Base-by-base conservation (phyloP, 2,113 vertebrate genomes). In the Paratilapia polleni region DNA sequence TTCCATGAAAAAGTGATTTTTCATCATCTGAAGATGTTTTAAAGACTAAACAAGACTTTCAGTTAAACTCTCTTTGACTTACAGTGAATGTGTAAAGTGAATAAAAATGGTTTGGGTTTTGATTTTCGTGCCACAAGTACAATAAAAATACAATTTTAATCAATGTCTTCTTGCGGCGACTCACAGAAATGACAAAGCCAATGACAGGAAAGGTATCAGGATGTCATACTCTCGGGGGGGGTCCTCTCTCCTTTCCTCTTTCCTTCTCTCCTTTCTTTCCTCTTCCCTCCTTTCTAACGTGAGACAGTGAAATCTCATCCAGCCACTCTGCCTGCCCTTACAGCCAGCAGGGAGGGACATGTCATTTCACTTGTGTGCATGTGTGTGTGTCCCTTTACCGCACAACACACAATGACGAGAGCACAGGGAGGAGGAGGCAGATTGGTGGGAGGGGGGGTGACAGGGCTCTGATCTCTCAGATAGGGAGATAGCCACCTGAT, bases 401-500 rank as follows among this genome's bases (percentile, higher is more conserved):
- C 19, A 58, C 82, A 73, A 82, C 88, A 89, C 93, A 94, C 93
- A 94, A 90, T 88, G 93, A 90, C 87, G 76, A 91, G 84, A 91
- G 92, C 86, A 82, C 77, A 80, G 90, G 88, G 86, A 38, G 91
- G 89, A 31, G 28, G 28, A 31, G 80, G 90, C 47, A 57, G 85
- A 87, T 76, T 28, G 81, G 43, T 80, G 88, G 90, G 89, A 20
- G 61, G 93, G 87, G 93, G 90, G 95, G 95, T 94, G 84, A 95
- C 89, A 92, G 95, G 95, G 95, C 96, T 96, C 96, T 97, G 97
- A 97, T 96, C 96, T 96, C 96, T 94, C 94, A 94, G 95, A 96
- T 96, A 96, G 94, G 95, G 94, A 97, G 96, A 97, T 96, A 97
- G 96, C 96, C 96, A 96, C 96, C 96, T 95, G 96, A 97, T 96